Base-by-base conservation (phyloP, 2,888 invertebrate species). In the Drosophila hamatofila region DNA sequence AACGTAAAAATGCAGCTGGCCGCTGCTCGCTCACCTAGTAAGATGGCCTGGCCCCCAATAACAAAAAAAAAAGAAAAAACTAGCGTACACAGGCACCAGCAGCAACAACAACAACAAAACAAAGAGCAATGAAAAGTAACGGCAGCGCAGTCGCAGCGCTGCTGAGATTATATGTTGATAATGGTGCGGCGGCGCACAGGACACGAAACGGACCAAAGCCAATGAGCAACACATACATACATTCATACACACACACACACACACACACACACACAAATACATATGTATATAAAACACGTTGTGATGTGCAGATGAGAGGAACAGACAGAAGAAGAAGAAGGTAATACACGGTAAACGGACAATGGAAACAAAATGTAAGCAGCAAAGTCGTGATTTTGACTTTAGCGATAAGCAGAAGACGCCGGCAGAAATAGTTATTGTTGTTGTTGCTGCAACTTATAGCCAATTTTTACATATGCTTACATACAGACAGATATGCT, bases 311-410 rank as follows among this genome's bases (percentile, higher is more conserved):
- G 54, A 39, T 55, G 61, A 74, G 58, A 18, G 48, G 57, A 68
- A 66, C 72, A 49, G 57, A 68, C 54, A 68, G 30, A 67, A 54
- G 23, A 59, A 54, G 23, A 60, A 54, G 23, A 60, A 55, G 61
- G 60, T 56, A 61, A 58, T 33, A 49, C 30, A 67, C 68, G 52
- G 58, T 62, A 80, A 73, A 73, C 33, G 69, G 63, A 79, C 71
- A 65, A 74, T 68, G 65, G 60, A 52, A 72, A 55, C 55, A 71
- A 68, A 81, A 75, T 76, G 63, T 72, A 63, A 69, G 54, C 54
- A 63, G 70, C 68, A 67, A 73, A 88, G 86, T 84, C 84, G 88
- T 84, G 84, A 84, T 86, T 80, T 78, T 70, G 84, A 88, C 83
- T 88, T 83, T 66, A 72, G 75, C 86, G 84, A 84, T 84, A 88